Evolutionary conservation across 2,888 invertebrate species (phyloP).

Genomic region (Lepidonotus clava): DNA sequence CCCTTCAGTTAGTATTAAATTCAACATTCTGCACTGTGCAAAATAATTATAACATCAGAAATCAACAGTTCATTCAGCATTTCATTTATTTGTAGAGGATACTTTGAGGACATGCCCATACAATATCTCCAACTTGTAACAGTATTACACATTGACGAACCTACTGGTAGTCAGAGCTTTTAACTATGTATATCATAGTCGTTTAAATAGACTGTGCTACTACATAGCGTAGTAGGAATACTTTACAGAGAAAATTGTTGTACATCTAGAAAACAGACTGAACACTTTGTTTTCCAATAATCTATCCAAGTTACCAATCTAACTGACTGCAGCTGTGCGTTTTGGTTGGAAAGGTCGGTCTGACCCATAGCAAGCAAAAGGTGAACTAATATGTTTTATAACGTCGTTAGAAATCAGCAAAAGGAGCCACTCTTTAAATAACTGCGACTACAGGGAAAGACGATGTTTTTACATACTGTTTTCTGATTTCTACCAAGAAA

Average conservation of each 20-base stretch:
- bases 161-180: neutral
- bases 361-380: too few species aligned
- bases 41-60: too few species aligned
- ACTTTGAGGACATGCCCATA: neutral
- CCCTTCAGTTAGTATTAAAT: too few species aligned
- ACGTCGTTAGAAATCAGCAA: too few species aligned
- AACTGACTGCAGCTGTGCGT: conserved; percentile 11
- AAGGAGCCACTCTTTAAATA: too few species aligned
- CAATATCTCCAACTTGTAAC: conserved; percentile 14
- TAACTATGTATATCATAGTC: neutral
- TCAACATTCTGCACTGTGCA: too few species aligned
- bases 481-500: neutral
- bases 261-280: conserved; percentile 1
- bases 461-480: neutral
- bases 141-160: neutral
- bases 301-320: too few species aligned
- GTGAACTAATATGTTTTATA: too few species aligned
- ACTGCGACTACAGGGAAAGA: too few species aligned
- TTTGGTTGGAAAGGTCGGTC: too few species aligned
- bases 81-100: conserved; percentile 40
- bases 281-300: neutral
- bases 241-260: neutral
- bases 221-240: neutral
- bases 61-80: conserved; percentile 37
- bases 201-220: neutral